Evolutionary conservation across 2,113 vertebrate genomes (phyloP), one percentile per base, ranked within the genome.

Genomic region (Mesoclemmys tuberculata): DNA sequence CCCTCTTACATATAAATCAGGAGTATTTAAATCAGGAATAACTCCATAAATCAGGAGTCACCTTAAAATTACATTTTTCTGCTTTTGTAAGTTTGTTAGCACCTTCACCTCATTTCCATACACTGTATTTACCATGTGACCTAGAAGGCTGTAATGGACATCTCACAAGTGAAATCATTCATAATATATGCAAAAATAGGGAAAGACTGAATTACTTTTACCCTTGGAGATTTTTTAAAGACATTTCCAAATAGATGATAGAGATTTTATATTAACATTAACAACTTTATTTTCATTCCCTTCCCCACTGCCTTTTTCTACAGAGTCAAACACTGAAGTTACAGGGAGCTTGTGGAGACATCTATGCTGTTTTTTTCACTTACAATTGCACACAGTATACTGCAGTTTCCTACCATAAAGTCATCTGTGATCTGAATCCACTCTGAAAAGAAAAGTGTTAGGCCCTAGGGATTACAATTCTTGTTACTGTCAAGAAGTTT

Each of bases 401-500:
- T 91, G 90, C 80, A 84, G 49, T 80, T 95, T 93, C 75, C 56
- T 96, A 93, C 85, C 81, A 79, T 91, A 94, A 94, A 93, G 35
- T 90, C 82, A 88, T 90, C 78, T 56, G 68, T 84, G 92, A 88
- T 95, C 92, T 3, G 71, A 96, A 96, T 97, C 92, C 91, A 89
- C 89, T 97, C 84, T 97, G 96, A 98, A 98, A 92, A 90, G 91
- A 95, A 97, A 98, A 97, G 93, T 91, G 79, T 89, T 96, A 52
- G 81, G 93, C 96, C 88, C 91, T 68, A 77, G 95, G 87, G 97
- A 96, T 92, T 96, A 49, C 46, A 95, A 87, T 98, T 92, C 95
- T 95, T 96, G 81, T 94, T 95, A 94, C 94, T 98, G 97, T 97
- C 97, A 98, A 96, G 93, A 97, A 97, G 86, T 98, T 98, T 97